Evolutionary conservation across 2,797 vertebrate species (phyloP).

Genomic region (Helarctos malayanus): DNA sequence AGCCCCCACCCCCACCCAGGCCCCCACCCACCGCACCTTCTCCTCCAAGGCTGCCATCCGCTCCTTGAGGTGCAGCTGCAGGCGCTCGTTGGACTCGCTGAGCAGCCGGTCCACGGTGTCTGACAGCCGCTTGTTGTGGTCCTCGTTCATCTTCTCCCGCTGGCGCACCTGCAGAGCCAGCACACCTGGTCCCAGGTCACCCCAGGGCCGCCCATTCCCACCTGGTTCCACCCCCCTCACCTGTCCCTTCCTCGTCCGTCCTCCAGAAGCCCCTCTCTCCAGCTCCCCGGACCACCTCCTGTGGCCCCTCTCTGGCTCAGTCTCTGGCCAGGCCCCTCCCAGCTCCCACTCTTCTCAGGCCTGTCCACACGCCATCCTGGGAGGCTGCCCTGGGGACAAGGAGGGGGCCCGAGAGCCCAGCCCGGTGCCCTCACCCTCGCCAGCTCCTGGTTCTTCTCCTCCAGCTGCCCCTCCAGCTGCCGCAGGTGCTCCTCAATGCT

Average conservation of each 20-base stretch:
- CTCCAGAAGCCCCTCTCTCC: background rate
- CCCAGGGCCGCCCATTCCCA: background rate
- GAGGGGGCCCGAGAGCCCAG: background rate
- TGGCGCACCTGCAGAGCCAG: constrained; percentile 92
- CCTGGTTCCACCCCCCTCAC: no score
- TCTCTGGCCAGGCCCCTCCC: constrained; percentile 90
- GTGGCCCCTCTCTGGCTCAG: constrained; percentile 10
- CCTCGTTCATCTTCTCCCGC: constrained; percentile 98
- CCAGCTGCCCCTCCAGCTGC: constrained; percentile 96
- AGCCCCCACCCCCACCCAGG: background rate
- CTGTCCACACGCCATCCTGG: background rate
- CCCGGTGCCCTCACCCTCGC: constrained; percentile 91
- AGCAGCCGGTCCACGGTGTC: constrained; percentile 98
- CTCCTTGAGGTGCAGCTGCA: constrained; percentile 98
- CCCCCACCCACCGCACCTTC: constrained; percentile 90
- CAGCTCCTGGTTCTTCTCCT: constrained; percentile 98
- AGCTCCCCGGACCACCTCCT: background rate
- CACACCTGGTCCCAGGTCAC: accelerated
- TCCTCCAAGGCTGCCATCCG: constrained; percentile 98
- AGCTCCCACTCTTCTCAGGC: background rate
- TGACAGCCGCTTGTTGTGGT: constrained; percentile 97
- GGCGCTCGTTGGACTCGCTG: constrained; percentile 96
- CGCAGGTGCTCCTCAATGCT: constrained; percentile 95
- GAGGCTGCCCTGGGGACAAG: background rate
- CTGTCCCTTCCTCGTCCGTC: background rate